Evolutionary conservation across 2,797 vertebrate genomes (phyloP).

Genomic region (Sebastes kiyomatsui): DNA sequence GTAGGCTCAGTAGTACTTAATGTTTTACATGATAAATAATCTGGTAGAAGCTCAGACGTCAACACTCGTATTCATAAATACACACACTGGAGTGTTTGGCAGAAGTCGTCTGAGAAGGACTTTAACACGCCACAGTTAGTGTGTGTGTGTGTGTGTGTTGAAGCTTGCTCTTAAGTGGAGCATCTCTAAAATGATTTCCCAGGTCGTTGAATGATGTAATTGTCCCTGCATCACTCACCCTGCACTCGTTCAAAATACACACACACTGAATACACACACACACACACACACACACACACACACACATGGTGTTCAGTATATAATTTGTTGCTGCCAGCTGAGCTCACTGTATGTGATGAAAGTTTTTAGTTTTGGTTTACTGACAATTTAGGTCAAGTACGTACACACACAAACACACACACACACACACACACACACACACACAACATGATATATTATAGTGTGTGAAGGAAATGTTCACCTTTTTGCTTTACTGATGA

Average conservation of each 20-base stretch:
- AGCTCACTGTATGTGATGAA: slow-evolving; percentile 45
- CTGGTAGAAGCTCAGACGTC: neutral
- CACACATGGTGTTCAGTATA: neutral
- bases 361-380: slow-evolving; percentile 41
- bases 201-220: slow-evolving; percentile 71
- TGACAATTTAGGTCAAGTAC: slow-evolving; percentile 56
- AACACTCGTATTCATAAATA: slow-evolving; percentile 26
- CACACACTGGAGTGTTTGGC: slow-evolving; percentile 19
- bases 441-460: neutral
- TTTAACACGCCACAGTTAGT: slow-evolving; percentile 21
- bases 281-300: too few relatives aligned
- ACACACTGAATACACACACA: neutral
- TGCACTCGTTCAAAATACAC: slow-evolving; percentile 2
- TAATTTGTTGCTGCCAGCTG: slow-evolving; percentile 41
- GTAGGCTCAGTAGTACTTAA: neutral
- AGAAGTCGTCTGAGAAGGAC: slow-evolving; percentile 34
- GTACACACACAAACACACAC: neutral
- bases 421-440: slow-evolving; percentile 1
- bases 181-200: slow-evolving; percentile 76
- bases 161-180: slow-evolving; percentile 62
- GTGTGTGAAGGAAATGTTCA: slow-evolving; percentile 27
- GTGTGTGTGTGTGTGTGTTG: neutral
- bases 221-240: slow-evolving; percentile 63
- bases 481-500: slow-evolving; percentile 42
- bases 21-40: slow-evolving; percentile 15